Percentiles rank a stretch among this genome's conserved stretches.
Conservation (phyloP, 2,888 invertebrate genomes). For the Lithophane leautieri region DNA sequence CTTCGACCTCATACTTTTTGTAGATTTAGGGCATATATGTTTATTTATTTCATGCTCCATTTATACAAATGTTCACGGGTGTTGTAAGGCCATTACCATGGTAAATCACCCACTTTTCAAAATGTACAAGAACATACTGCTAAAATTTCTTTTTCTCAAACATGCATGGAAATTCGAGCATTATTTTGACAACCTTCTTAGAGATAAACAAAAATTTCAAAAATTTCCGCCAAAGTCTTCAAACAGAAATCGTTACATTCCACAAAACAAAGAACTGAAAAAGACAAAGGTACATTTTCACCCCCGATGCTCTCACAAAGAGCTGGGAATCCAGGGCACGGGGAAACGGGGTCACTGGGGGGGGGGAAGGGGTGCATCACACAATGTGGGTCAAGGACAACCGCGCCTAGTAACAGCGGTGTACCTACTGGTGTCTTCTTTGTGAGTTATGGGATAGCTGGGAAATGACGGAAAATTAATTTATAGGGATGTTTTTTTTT, state of each 20-base stretch:
- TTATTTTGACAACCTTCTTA: too few relatives aligned
- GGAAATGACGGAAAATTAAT: not conserved
- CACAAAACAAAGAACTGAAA: constrained; percentile 14
- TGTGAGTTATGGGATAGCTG: constrained; percentile 1
- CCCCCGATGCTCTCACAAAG: constrained; percentile 26
- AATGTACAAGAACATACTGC: too few relatives aligned
- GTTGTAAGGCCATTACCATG: too few relatives aligned
- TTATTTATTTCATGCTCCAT: too few relatives aligned
- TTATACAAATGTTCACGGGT: too few relatives aligned
- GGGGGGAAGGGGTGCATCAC: constrained; percentile 53
- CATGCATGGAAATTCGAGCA: too few relatives aligned
- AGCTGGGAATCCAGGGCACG: constrained; percentile 34
- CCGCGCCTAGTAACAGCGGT: constrained; percentile 35
- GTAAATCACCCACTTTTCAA: too few relatives aligned
- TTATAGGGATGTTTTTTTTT: not conserved
- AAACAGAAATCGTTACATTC: constrained; percentile 2
- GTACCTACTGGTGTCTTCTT: not conserved
- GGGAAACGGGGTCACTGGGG: constrained; percentile 38
- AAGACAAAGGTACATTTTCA: constrained; percentile 15
- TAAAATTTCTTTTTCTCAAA: too few relatives aligned
- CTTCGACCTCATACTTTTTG: too few relatives aligned
- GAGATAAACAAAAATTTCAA: too few relatives aligned
- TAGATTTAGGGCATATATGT: too few relatives aligned
- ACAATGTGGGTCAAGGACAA: constrained; percentile 59
- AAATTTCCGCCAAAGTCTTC: not conserved